Conservation (phyloP, 2,888 invertebrate species). For the Lissonota sp. region DNA sequence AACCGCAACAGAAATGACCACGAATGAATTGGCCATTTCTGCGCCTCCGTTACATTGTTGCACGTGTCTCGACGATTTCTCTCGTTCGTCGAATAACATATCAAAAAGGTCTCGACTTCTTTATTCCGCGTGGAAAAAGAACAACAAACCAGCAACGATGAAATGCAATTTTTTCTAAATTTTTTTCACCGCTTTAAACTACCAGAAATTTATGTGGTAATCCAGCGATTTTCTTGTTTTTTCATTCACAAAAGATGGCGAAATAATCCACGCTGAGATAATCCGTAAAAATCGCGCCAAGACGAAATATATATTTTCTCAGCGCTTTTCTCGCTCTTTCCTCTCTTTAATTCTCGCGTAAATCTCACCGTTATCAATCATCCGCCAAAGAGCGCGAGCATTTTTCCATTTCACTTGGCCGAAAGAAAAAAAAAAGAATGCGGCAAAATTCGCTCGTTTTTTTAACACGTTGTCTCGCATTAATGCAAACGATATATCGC, state of each 20-base stretch:
- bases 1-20: conserved; percentile 4
- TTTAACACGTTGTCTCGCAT: not conserved
- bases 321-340: not conserved
- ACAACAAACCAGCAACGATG: no score
- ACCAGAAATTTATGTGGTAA: no score
- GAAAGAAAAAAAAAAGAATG: not conserved
- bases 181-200: no score
- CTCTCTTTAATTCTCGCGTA: conserved; percentile 10
- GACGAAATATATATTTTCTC: not conserved
- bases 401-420: not conserved
- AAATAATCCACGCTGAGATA: no score
- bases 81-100: not conserved
- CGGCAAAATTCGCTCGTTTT: not conserved
- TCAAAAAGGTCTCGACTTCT: no score
- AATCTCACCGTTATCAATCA: conserved; percentile 3
- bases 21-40: no score
- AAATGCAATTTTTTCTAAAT: no score
- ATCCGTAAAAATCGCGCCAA: not conserved
- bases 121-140: no score
- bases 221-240: no score
- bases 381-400: not conserved
- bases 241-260: no score
- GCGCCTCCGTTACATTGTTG: conserved; percentile 40
- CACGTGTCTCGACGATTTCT: conserved; percentile 1
- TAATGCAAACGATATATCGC: conserved; percentile 1